A percentile compares a stretch with the other conserved stretches of the same genome.
Evolutionary conservation across 2,888 invertebrate genomes (phyloP).

Genomic region (Ommatoiulus sabulosus): DNA sequence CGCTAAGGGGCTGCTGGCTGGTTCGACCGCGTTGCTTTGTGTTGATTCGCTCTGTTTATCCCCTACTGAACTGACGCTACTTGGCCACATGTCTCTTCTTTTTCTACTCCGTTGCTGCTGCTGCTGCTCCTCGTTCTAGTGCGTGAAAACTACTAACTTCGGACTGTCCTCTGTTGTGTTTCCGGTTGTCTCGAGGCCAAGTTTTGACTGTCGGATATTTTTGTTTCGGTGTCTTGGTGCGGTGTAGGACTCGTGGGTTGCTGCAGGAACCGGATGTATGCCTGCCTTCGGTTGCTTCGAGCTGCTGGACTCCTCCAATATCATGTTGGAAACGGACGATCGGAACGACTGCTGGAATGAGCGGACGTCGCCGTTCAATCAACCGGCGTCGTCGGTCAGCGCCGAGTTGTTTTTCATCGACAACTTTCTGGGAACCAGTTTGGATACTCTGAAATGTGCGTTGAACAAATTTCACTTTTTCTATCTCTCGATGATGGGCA

Average conservation of each 20-base stretch:
- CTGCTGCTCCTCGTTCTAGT: neutral
- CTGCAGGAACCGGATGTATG: conserved; percentile 10
- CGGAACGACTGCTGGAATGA: conserved; percentile 50
- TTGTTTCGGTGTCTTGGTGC: neutral
- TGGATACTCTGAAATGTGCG: conserved; percentile 51
- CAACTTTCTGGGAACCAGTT: conserved; percentile 27
- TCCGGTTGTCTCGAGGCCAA: too few relatives aligned
- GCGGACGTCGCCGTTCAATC: conserved; percentile 32
- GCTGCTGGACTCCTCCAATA: conserved; percentile 39
- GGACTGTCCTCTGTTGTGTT: neutral
- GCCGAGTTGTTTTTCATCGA: conserved; percentile 51
- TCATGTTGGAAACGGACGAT: conserved; percentile 54
- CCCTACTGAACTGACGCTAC: neutral
- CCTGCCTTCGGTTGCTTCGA: conserved; percentile 30
- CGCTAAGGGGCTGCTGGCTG: neutral
- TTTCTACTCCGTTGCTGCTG: neutral
- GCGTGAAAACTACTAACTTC: too few relatives aligned
- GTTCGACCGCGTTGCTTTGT: neutral
- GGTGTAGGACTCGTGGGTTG: neutral
- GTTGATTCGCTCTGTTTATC: conserved; percentile 16
- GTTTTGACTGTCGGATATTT: neutral
- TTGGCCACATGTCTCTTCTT: conserved; percentile 25
- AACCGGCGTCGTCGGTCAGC: neutral
- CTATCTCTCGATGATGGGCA: neutral
- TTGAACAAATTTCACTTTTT: neutral